phyloP scores from a whole-genome alignment of 2,888 invertebrate species.

The Agrypnus murinus region DNA sequence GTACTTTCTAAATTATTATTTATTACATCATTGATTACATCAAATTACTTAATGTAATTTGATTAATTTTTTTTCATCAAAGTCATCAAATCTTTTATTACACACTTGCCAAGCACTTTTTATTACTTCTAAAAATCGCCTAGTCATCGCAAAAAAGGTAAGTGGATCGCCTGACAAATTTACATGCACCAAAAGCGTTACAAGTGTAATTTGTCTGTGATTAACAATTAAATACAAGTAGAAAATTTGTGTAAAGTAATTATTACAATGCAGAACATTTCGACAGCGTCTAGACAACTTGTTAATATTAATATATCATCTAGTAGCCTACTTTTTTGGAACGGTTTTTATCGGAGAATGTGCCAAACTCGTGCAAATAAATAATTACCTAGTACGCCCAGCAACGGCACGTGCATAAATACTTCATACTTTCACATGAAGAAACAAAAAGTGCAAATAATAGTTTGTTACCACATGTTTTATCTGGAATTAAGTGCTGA shows the following conservation, averaged over 20 bases:
- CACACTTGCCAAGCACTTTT: too few species aligned
- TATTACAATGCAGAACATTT: constrained; percentile 13
- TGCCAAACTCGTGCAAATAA: neutral
- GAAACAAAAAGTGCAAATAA: constrained; percentile 10
- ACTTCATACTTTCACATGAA: neutral
- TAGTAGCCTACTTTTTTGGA: constrained; percentile 3
- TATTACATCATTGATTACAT: too few species aligned
- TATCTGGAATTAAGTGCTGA: too few species aligned
- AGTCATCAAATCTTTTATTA: too few species aligned
- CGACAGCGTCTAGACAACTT: constrained; percentile 21
- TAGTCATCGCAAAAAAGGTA: too few species aligned
- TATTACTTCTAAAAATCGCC: too few species aligned
- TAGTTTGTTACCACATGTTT: neutral
- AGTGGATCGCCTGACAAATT: too few species aligned
- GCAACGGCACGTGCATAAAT: neutral
- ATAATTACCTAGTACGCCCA: too few species aligned
- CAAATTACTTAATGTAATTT: too few species aligned
- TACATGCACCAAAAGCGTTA: neutral
- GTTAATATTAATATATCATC: neutral
- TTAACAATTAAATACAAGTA: neutral
- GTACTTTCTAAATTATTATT: too few species aligned
- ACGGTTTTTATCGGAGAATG: neutral
- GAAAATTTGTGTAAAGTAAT: neutral
- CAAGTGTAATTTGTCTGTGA: constrained; percentile 5
- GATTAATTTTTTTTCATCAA: too few species aligned